phyloP scores from a whole-genome alignment of 2,888 invertebrate species.

The Brachylomia viminalis region DNA sequence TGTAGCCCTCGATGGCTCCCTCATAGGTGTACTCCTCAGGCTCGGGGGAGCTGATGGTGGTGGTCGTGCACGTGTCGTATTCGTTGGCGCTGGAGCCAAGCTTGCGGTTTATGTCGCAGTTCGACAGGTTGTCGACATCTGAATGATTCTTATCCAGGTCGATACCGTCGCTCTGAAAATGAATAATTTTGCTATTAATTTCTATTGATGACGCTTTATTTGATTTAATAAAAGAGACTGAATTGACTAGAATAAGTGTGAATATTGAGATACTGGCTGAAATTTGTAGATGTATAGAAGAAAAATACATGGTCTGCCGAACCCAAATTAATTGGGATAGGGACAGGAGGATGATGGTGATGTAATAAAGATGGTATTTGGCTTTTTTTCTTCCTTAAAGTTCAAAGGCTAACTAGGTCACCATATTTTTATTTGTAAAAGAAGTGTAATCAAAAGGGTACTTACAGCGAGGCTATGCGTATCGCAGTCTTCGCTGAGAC shows the following conservation, averaged over 20 bases:
- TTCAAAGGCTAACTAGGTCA: not conserved
- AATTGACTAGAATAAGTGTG: not conserved
- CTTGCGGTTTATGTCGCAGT: constrained; percentile 86
- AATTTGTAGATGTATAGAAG: too few relatives aligned
- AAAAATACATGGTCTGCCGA: not conserved
- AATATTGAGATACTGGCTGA: not conserved
- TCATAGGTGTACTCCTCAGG: constrained; percentile 96
- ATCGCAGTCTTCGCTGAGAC: constrained; percentile 92
- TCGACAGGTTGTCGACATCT: constrained; percentile 88
- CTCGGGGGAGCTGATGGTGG: constrained; percentile 92
- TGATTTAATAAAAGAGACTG: not conserved
- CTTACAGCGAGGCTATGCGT: constrained; percentile 92
- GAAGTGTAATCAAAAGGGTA: constrained; percentile 50
- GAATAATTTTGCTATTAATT: constrained; percentile 41
- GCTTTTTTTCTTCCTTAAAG: not conserved
- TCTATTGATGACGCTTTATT: not conserved
- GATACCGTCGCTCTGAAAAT: constrained; percentile 91
- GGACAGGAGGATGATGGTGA: not conserved
- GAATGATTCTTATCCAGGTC: constrained; percentile 90
- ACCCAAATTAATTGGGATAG: not conserved
- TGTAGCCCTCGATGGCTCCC: constrained; percentile 96
- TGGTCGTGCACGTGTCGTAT: constrained; percentile 93
- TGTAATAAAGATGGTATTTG: not conserved
- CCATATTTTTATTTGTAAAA: not conserved
- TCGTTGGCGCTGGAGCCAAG: constrained; percentile 89